Evolutionary conservation across 2,113 vertebrate species (phyloP), one percentile per base, ranked within the genome.

Genomic region (Gopherus evgoodei): DNA sequence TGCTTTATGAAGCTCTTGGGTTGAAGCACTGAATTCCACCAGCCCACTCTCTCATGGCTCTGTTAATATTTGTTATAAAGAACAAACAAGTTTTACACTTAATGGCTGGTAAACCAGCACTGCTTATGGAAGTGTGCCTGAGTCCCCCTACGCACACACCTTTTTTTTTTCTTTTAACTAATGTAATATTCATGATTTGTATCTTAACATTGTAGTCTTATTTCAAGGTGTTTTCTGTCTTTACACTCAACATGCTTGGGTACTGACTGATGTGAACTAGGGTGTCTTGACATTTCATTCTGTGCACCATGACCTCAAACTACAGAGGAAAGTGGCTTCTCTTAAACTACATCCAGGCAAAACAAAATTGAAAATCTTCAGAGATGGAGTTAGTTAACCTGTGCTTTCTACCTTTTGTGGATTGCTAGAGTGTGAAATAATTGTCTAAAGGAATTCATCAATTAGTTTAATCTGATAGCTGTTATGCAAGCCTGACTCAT

Each of bases 131-230:
- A 59, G 1, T 10, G 17, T 54, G 53, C 22, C n/a, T 82, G 80
- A 0, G 8, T 80, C 38, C 31, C 11, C 38, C 56, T 69, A 21
- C 31, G 62, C 5, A 1, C 4, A 9, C 8, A 11, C 3, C 7
- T 62, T 62, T 47, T 84, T 53, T 53, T 56, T 31, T 17, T 62
- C 85, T 75, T 53, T 89, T 93, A 93, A 81, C 95, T 93, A 79
- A 95, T 54, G 29, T n/a, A 35, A 14, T 31, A 72, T 52, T 57
- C 17, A 11, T n/a, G 11, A 22, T 69, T 8, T 93, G 6, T 90
- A 47, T 93, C 42, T 83, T 87, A 75, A 16, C 0, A 0, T 38
- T 86, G 86, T 56, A 56, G 16, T 92, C 78, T 83, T 84, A 13
- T 79, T 79, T 90, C 72, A 84, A 52, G 47, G 12, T 53, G 53